phyloP scores from a whole-genome alignment of 2,888 invertebrate genomes.

The Drosophila birchii region DNA sequence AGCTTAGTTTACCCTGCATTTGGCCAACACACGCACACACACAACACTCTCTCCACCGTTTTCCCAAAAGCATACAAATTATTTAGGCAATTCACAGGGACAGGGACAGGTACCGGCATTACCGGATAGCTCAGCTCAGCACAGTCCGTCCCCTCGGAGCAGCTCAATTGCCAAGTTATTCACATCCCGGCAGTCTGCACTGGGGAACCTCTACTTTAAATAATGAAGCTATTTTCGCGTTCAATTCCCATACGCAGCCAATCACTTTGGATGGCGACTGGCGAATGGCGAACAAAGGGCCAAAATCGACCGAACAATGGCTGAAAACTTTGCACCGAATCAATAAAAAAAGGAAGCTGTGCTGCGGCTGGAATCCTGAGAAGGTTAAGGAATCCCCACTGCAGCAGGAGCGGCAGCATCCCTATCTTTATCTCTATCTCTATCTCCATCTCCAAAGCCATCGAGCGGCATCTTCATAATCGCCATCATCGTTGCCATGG shows the following conservation, averaged over 20 bases:
- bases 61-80: conserved; percentile 69
- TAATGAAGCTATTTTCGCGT: conserved; percentile 79
- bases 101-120: not conserved
- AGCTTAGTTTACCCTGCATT: conserved; percentile 18
- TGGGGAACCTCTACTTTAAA: conserved; percentile 69
- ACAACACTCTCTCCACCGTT: conserved; percentile 7
- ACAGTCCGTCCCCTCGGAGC: conserved; percentile 49
- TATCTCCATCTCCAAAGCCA: conserved; percentile 25
- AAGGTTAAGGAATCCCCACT: conserved; percentile 42
- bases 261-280: conserved; percentile 62
- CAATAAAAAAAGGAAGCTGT: conserved; percentile 54
- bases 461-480: conserved; percentile 65
- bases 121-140: conserved; percentile 23
- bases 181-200: conserved; percentile 35
- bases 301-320: conserved; percentile 64
- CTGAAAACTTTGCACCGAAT: conserved; percentile 62
- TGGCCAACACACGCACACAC: conserved; percentile 38
- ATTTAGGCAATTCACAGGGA: conserved; percentile 72
- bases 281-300: conserved; percentile 49
- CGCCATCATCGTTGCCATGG: conserved; percentile 71
- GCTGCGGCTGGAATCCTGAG: conserved; percentile 30
- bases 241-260: conserved; percentile 77
- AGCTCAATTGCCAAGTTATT: conserved; percentile 62
- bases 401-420: conserved; percentile 54
- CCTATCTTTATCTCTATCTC: conserved; percentile 47